Conservation (phyloP, 2,888 invertebrate species). For the Rhimphoctona megacephalus region DNA sequence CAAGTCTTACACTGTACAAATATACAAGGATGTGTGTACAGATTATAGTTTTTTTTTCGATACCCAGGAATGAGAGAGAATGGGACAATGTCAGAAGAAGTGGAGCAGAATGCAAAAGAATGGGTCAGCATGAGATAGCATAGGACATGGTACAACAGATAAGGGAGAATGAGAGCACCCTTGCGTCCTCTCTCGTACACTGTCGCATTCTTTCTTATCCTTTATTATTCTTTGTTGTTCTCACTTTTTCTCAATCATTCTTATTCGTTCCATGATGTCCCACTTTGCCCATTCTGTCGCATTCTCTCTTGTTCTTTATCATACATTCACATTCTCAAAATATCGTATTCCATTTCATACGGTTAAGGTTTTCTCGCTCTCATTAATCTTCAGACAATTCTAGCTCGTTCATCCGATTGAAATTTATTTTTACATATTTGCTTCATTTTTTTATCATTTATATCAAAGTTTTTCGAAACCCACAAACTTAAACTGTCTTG, state of each 20-base stretch:
- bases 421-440: background rate
- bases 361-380: background rate
- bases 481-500: conserved; percentile 8
- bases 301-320: background rate
- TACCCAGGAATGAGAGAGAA: background rate
- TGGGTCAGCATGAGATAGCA: background rate
- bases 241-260: background rate
- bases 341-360: background rate
- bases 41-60: background rate
- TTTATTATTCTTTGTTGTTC: background rate
- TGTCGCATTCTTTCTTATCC: background rate
- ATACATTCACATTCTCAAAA: background rate
- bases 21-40: background rate
- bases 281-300: background rate
- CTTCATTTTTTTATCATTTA: background rate
- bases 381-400: background rate
- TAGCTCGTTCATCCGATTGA: background rate
- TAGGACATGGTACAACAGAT: background rate
- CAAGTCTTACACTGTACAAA: background rate
- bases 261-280: background rate
- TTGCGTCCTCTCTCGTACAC: background rate
- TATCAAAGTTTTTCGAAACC: conserved; percentile 12
- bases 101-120: background rate
- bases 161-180: background rate
- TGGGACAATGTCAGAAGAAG: background rate